Evolutionary conservation across 2,113 vertebrate genomes (phyloP).

Genomic region (Cynopterus brachyotis): DNA sequence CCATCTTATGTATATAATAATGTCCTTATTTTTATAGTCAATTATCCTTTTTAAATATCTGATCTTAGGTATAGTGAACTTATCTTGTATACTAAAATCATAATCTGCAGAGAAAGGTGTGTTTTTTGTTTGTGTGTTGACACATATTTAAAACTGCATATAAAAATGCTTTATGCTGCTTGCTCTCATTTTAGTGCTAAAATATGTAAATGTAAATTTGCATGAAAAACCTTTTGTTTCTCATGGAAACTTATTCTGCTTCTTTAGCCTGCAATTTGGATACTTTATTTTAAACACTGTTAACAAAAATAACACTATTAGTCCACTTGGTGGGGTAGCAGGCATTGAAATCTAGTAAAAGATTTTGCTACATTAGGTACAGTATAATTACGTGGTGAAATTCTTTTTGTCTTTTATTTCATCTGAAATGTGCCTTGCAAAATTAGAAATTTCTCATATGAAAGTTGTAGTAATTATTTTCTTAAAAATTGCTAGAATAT

Average conservation of each 20-base stretch:
- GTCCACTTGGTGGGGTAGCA: conserved; percentile 97
- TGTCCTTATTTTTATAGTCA: not conserved
- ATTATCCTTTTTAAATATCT: not conserved
- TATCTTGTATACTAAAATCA: not conserved
- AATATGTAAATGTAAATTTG: conserved; percentile 72
- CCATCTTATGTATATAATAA: not conserved
- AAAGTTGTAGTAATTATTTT: conserved; percentile 78
- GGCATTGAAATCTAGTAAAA: conserved; percentile 81
- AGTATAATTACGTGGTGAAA: conserved; percentile 61
- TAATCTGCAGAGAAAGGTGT: not conserved
- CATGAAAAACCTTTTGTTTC: conserved; percentile 74
- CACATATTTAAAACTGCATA: conserved; percentile 55
- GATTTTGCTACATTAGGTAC: conserved; percentile 52
- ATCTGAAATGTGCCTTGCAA: conserved; percentile 72
- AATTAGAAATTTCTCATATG: conserved; percentile 77
- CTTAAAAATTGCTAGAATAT: conserved; percentile 61
- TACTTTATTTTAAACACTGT: conserved; percentile 70
- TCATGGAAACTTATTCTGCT: conserved; percentile 68
- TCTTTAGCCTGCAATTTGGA: conserved; percentile 22
- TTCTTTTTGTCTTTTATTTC: conserved; percentile 69
- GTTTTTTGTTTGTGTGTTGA: conserved; percentile 23
- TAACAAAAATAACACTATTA: conserved; percentile 84
- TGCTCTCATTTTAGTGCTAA: conserved; percentile 68
- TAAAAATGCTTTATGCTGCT: not conserved
- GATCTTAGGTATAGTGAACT: not conserved